Evolutionary conservation across 2,113 vertebrate species (phyloP).

Genomic region (Rynchops niger): DNA sequence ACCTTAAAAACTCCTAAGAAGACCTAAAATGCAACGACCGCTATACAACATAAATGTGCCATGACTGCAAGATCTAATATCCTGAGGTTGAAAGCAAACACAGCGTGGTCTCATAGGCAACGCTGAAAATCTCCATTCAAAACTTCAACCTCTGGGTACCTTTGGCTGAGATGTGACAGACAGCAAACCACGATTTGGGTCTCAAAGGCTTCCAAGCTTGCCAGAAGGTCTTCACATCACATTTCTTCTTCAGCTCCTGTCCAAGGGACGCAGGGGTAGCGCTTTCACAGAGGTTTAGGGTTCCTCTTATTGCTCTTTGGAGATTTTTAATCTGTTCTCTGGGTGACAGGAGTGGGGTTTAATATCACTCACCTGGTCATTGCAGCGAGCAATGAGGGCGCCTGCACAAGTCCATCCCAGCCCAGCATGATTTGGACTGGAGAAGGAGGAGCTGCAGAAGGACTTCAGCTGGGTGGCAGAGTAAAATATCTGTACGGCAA

Average conservation of each 20-base stretch:
- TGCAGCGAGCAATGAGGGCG: not conserved
- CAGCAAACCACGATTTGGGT: not conserved
- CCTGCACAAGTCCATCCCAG: not conserved
- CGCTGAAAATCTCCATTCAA: not conserved
- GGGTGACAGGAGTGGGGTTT: not conserved
- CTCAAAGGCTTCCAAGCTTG: not conserved
- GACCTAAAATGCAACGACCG: not conserved
- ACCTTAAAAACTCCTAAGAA: not conserved
- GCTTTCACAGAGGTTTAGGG: not conserved
- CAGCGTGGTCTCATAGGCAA: not conserved
- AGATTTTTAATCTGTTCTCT: not conserved
- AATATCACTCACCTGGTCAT: not conserved
- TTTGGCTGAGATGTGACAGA: not conserved
- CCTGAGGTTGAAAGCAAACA: not conserved
- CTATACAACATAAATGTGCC: not conserved
- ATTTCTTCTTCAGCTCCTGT: not conserved
- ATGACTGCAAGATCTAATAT: not conserved
- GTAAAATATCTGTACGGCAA: rapidly evolving
- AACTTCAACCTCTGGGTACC: not conserved
- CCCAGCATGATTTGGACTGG: not conserved
- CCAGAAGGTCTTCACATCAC: not conserved
- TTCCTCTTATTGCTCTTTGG: not conserved
- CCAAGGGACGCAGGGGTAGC: not conserved
- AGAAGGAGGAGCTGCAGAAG: not conserved
- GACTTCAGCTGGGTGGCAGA: not conserved